These are phyloP conservation scores for Drosophila lacertosa DNA, from an alignment of 1,140 invertebrate species.

Conservation along the genomic window DNA sequence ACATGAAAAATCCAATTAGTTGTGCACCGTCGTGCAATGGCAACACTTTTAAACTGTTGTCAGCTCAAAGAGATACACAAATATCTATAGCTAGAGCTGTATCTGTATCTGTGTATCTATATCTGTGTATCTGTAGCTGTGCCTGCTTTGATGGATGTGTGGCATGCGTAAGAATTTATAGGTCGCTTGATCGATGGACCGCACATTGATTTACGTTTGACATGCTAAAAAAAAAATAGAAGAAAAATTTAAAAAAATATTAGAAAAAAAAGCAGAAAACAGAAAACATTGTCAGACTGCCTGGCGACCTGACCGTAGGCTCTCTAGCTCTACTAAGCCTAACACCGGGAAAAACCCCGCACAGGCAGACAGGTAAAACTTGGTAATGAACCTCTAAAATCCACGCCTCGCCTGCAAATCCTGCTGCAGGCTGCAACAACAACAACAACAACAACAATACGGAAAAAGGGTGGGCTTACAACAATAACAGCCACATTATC, in stretches of 20 bases:
- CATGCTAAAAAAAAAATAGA: no score
- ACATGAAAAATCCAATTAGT: constrained; percentile 69
- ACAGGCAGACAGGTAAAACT: constrained; percentile 14
- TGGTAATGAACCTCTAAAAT: constrained; percentile 79
- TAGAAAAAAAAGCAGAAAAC: no score
- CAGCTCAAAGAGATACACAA: constrained; percentile 33
- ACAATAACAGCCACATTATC: constrained; percentile 69
- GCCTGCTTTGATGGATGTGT: constrained; percentile 70
- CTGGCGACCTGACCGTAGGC: constrained; percentile 50
- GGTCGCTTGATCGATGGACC: constrained; percentile 64
- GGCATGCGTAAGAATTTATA: constrained; percentile 75
- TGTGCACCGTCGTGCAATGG: constrained; percentile 47
- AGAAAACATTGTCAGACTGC: constrained; percentile 71
- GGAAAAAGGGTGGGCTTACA: not conserved
- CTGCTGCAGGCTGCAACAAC: constrained; percentile 45
- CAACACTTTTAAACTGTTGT: constrained; percentile 55
- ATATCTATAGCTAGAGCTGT: constrained; percentile 16
- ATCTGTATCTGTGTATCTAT: constrained; percentile 8
- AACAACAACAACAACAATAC: no score
- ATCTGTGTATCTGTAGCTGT: not conserved
- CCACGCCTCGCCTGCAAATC: constrained; percentile 70
- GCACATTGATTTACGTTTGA: constrained; percentile 59
- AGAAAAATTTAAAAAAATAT: no score
- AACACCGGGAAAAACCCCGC: constrained; percentile 59
- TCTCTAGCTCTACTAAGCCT: no score